phyloP scores from a whole-genome alignment of 2,113 vertebrate genomes.

The Hemichromis elongatus region DNA sequence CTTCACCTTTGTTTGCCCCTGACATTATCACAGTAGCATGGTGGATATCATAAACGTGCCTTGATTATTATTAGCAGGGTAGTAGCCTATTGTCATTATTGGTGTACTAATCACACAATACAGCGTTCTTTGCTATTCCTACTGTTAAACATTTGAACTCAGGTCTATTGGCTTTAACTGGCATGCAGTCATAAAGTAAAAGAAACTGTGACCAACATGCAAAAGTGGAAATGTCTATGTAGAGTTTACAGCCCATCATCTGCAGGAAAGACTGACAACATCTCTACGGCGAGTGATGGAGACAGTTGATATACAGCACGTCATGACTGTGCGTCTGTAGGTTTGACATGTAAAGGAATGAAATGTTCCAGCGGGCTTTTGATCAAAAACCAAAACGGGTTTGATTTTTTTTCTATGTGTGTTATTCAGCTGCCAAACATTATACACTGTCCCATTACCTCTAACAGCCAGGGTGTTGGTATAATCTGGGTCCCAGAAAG shows the following conservation, averaged over 20 bases:
- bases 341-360: not conserved
- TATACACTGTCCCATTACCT: not conserved
- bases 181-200: not conserved
- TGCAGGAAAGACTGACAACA: not conserved
- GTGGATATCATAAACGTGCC: not conserved
- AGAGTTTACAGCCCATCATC: not conserved
- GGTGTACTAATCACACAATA: not conserved
- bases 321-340: not conserved
- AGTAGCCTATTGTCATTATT: not conserved
- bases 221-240: not conserved
- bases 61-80: not conserved
- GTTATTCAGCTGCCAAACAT: not conserved
- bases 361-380: not conserved
- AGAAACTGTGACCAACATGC: not conserved
- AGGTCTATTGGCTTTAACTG: not conserved
- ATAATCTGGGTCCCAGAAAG: slow-evolving; percentile 51
- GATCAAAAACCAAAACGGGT: not conserved
- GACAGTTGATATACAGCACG: not conserved
- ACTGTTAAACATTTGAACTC: not conserved
- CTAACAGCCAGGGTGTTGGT: slow-evolving; percentile 17
- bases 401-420: not conserved
- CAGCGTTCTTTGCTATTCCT: not conserved
- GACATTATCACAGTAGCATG: not conserved
- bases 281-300: not conserved
- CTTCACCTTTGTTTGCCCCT: not conserved